phyloP scores from a whole-genome alignment of 1,140 invertebrate species.

The Penaeus japonicus region DNA sequence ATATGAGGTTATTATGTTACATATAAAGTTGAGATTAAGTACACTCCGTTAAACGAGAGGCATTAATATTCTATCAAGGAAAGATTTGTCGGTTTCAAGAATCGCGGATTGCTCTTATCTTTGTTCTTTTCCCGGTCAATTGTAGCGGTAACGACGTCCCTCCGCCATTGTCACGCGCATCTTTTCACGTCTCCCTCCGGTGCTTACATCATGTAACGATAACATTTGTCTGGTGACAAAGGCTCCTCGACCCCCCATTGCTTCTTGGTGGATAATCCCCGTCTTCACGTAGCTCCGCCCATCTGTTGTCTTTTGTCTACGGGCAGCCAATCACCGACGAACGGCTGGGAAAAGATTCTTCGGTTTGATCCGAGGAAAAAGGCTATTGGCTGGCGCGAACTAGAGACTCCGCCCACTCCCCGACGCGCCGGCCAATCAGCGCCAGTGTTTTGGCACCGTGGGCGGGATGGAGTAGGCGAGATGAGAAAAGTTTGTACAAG shows the following conservation, averaged over 20 bases:
- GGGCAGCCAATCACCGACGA: neutral
- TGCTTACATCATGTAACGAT: slow-evolving; percentile 34
- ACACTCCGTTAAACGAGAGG: too few species aligned
- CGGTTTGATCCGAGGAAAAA: neutral
- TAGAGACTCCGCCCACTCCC: neutral
- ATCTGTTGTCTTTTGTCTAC: slow-evolving; percentile 31
- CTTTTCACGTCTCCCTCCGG: neutral
- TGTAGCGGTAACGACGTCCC: slow-evolving; percentile 8
- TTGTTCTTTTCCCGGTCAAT: slow-evolving; percentile 45
- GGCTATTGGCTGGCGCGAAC: neutral
- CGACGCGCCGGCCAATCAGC: neutral
- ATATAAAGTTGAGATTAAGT: too few species aligned
- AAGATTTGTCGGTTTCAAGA: too few species aligned
- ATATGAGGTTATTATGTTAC: too few species aligned
- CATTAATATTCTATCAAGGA: too few species aligned
- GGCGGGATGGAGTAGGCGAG: slow-evolving; percentile 25
- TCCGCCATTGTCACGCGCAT: neutral
- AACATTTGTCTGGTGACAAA: slow-evolving; percentile 49
- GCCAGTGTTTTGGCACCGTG: neutral
- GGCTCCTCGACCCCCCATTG: slow-evolving; percentile 20
- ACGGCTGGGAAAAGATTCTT: neutral
- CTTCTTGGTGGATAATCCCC: slow-evolving; percentile 38
- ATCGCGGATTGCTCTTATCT: neutral
- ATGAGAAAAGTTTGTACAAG: slow-evolving; percentile 38
- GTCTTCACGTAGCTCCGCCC: neutral